These are phyloP conservation scores for Rallus crepitans DNA, from an alignment of 2,797 vertebrate species.

Conservation along the genomic window DNA sequence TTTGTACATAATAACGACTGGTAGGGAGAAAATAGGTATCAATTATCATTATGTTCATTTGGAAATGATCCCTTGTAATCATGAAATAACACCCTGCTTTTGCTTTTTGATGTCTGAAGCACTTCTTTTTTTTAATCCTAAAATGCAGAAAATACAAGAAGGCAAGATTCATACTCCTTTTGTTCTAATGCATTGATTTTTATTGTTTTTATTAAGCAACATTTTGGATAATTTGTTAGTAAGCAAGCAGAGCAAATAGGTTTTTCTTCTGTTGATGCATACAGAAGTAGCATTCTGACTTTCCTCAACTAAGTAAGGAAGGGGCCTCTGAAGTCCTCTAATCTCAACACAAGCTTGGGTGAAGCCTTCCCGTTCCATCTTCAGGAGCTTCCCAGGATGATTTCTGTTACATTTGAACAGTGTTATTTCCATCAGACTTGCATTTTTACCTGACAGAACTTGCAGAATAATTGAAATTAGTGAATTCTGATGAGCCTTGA, in stretches of 20 bases:
- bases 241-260: background rate
- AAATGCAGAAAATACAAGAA: background rate
- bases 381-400: background rate
- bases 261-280: background rate
- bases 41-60: background rate
- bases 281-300: background rate
- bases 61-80: background rate
- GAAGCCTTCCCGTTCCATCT: background rate
- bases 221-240: background rate
- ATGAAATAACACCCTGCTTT: background rate
- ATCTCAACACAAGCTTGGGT: background rate
- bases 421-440: background rate
- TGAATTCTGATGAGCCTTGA: background rate
- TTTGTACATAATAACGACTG: background rate
- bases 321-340: background rate
- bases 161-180: background rate
- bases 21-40: background rate
- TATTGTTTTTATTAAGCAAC: background rate
- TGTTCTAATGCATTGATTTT: background rate
- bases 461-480: background rate
- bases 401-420: background rate
- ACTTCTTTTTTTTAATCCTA: background rate
- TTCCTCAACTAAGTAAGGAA: background rate
- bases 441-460: background rate
- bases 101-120: background rate